phyloP scores from a whole-genome alignment of 2,113 vertebrate species.

The Campylomormyrus numenius region DNA sequence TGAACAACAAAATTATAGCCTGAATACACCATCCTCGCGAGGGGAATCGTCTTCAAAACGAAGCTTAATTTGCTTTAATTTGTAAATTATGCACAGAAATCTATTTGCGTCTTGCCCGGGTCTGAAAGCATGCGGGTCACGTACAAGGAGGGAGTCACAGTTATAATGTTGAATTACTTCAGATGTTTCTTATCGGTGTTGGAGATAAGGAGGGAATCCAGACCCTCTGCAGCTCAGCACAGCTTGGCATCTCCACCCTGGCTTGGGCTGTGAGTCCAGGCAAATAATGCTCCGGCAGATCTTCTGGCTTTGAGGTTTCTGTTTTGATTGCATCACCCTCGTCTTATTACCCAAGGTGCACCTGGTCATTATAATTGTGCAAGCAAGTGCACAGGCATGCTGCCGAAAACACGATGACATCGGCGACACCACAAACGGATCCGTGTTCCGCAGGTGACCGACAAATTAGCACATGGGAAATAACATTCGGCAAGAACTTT shows the following conservation, averaged over 20 bases:
- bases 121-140: not conserved
- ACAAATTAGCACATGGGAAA: not conserved
- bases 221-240: not conserved
- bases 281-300: not conserved
- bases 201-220: not conserved
- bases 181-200: not conserved
- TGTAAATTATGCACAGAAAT: not conserved
- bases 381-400: not conserved
- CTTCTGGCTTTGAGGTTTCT: not conserved
- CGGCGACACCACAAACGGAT: not conserved
- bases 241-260: not conserved
- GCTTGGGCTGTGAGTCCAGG: not conserved
- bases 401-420: not conserved
- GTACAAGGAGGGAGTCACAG: not conserved
- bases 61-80: not conserved
- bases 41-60: not conserved
- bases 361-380: not conserved
- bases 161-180: not conserved
- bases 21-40: not conserved
- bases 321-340: not conserved
- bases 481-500: not conserved
- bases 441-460: not conserved
- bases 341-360: not conserved
- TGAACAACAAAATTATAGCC: slow-evolving; percentile 9
- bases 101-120: not conserved